Evolutionary conservation across 1,140 invertebrate species (phyloP), one percentile per base, ranked within the genome.

Genomic region (Pseudomyrmex flavicornis): DNA sequence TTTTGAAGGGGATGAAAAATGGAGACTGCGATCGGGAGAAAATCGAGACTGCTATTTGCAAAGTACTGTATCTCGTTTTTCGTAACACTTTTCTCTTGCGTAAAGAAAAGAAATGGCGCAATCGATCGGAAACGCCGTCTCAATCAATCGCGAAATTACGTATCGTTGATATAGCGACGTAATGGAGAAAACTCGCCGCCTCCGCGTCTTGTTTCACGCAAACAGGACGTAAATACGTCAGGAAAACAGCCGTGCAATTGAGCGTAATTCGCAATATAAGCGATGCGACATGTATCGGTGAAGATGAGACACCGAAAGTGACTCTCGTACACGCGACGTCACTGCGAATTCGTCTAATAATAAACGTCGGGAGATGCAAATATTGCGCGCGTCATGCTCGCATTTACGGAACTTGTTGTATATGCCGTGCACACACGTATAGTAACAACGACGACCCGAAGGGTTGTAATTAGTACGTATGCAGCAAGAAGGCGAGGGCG

Each of bases 391-490:
- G 72, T 54, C 74, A 22, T 61, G 48, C 82, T 54, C 22, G 58
- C 62, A 22, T 84, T 69, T 72, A 54, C 26, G 46, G 22, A 9
- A 72, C 26, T 46, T 46, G 35, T 35, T 35, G 58, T 13, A 50
- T 20, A 58, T 48, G 13, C 15, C 10, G 12, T 12, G 61, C 62
- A n/a, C 62, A n/a, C 59, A 9, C 26, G 20, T 17, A 17, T 56
- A 77, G 79, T 62, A 63, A 84, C 73, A 61, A 84, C 13, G 44
- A 59, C 66, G 46, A 80, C 65, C 58, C n/a, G 62, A 61, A 74
- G 70, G 74, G 65, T 65, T 50, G 61, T 83, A 89, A 89, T 89
- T 89, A 88, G 54, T 46, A 63, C 54, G 63, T 62, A 80, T 15
- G 54, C 77, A 63, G 69, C 44, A 82, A 85, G 79, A 76, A 73